phyloP scores from a whole-genome alignment of 2,113 vertebrate species.

The Mola mola region DNA sequence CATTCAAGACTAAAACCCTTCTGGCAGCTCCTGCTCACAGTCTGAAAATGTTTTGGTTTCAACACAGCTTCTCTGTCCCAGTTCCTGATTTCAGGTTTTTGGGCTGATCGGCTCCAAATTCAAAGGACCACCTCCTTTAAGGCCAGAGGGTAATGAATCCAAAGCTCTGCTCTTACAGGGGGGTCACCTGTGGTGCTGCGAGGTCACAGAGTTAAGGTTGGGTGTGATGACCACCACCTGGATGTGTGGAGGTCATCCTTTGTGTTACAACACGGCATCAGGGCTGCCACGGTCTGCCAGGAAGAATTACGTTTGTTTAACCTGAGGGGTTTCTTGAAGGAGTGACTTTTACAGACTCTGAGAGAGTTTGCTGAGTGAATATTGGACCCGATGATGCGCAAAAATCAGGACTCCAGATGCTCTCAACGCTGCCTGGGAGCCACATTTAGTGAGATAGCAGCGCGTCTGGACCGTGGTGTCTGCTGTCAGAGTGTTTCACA shows the following conservation, averaged over 20 bases:
- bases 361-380: background rate
- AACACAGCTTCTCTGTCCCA: constrained; percentile 15
- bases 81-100: too few relatives aligned
- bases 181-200: constrained; percentile 52
- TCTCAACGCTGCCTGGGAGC: constrained; percentile 1
- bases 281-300: constrained; percentile 5
- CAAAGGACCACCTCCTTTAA: constrained; percentile 10
- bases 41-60: constrained; percentile 26
- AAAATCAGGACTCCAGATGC: constrained; percentile 2
- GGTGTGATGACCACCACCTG: constrained; percentile 59
- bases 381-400: background rate
- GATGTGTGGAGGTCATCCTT: constrained; percentile 40
- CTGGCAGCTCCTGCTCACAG: constrained; percentile 2
- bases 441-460: constrained; percentile 15
- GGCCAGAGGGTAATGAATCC: constrained; percentile 50
- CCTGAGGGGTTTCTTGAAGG: background rate
- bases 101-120: background rate
- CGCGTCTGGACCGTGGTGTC: constrained; percentile 35
- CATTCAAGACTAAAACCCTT: constrained; percentile 16
- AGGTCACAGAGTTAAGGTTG: constrained; percentile 53
- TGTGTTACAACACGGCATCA: constrained; percentile 33
- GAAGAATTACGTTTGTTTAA: constrained; percentile 29
- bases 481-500: constrained; percentile 37
- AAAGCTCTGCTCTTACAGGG: constrained; percentile 19
- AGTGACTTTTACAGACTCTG: constrained; percentile 12